Evolutionary conservation across 2,113 vertebrate species (phyloP).

Genomic region (Poecile atricapillus): DNA sequence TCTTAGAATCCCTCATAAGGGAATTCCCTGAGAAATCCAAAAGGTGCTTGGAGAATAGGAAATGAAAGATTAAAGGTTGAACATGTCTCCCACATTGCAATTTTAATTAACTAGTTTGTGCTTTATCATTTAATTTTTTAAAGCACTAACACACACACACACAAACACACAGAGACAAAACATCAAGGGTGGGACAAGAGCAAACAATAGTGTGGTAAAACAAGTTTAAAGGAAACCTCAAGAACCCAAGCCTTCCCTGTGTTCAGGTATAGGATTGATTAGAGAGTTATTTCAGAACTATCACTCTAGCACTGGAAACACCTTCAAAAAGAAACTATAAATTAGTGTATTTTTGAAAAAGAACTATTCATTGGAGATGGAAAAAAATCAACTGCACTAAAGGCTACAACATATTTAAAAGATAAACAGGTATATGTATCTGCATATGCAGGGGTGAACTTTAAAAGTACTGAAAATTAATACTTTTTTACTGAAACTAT

Average conservation of each 20-base stretch:
- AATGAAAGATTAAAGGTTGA: constrained; percentile 21
- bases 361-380: neutral
- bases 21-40: neutral
- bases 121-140: neutral
- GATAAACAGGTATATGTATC: neutral
- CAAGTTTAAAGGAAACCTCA: neutral
- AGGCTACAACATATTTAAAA: neutral
- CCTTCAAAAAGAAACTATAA: neutral
- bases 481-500: neutral
- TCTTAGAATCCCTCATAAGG: neutral
- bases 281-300: neutral
- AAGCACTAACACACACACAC: neutral
- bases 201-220: rapidly evolving
- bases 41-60: neutral
- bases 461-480: neutral
- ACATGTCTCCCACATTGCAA: neutral
- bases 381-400: neutral
- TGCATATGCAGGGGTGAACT: neutral
- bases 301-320: neutral
- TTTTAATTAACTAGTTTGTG: neutral
- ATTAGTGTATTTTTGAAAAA: neutral
- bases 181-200: neutral
- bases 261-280: neutral
- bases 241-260: neutral
- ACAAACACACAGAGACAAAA: neutral